A percentile compares a stretch with the other conserved stretches of the same genome.
Conservation (phyloP, 2,797 vertebrate species). For the Enteromius trimaculatus region DNA sequence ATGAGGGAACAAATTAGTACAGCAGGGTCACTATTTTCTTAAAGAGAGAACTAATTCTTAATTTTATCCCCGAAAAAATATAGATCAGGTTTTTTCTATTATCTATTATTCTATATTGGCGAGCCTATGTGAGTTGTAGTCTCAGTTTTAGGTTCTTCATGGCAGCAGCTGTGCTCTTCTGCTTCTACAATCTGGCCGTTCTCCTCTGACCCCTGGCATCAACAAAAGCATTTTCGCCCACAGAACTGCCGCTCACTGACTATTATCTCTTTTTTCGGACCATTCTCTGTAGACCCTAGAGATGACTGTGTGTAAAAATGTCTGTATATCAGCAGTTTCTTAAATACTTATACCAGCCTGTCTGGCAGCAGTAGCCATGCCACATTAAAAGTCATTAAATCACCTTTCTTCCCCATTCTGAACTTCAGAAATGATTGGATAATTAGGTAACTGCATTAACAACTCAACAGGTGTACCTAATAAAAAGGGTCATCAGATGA, state of each 20-base stretch:
- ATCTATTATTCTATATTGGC: neutral
- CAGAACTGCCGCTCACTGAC: neutral
- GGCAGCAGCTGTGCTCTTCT: neutral
- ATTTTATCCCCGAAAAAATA: neutral
- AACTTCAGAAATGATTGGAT: neutral
- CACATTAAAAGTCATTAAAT: neutral
- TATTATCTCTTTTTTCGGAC: neutral
- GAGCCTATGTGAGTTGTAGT: neutral
- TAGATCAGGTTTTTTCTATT: neutral
- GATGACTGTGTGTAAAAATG: neutral
- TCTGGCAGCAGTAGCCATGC: neutral
- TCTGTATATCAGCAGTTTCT: neutral
- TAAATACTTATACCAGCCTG: neutral
- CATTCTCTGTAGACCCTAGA: neutral
- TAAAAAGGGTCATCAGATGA: too few species aligned
- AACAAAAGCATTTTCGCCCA: neutral
- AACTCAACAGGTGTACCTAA: neutral
- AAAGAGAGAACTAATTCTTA: neutral
- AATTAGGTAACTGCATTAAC: neutral
- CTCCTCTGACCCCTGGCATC: neutral
- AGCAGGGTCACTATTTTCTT: neutral
- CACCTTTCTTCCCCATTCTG: neutral
- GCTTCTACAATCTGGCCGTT: neutral
- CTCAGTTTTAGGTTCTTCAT: neutral
- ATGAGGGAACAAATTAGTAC: neutral